Evolutionary conservation across 2,113 vertebrate species (phyloP).

Genomic region (Apeltes quadracus): DNA sequence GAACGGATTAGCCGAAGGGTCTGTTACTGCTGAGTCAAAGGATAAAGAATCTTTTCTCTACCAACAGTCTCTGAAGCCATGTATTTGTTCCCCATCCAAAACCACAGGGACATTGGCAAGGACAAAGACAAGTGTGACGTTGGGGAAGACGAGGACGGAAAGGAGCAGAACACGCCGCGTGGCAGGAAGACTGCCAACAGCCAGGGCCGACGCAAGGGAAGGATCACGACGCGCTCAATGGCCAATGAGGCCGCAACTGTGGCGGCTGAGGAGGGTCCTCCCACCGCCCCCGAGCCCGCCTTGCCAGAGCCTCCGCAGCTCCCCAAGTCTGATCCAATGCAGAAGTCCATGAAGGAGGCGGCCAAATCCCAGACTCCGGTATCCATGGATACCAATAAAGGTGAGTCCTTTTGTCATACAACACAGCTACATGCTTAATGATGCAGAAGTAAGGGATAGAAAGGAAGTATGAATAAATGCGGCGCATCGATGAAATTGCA

Average conservation of each 20-base stretch:
- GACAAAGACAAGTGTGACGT: constrained; percentile 96
- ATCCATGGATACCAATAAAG: constrained; percentile 75
- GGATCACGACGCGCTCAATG: constrained; percentile 98
- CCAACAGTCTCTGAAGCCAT: constrained; percentile 36
- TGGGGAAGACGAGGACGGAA: constrained; percentile 92
- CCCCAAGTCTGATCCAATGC: constrained; percentile 74
- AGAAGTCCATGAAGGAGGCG: constrained; percentile 77
- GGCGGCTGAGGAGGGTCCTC: constrained; percentile 86
- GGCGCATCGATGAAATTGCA: no score
- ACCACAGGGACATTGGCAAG: constrained; percentile 91
- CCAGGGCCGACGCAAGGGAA: constrained; percentile 94
- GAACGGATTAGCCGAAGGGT: constrained; percentile 27
- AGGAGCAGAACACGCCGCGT: constrained; percentile 90
- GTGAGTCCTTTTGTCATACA: constrained; percentile 52
- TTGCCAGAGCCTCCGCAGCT: constrained; percentile 74
- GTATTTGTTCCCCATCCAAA: constrained; percentile 29
- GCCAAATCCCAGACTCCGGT: constrained; percentile 70
- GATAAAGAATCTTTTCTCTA: constrained; percentile 45
- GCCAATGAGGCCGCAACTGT: constrained; percentile 94
- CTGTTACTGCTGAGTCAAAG: constrained; percentile 52
- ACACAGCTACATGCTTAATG: not conserved
- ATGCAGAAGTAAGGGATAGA: not conserved
- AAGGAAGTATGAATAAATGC: no score
- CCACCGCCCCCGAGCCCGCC: constrained; percentile 84
- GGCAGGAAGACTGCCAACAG: constrained; percentile 98